These are phyloP conservation scores for Rhopalosiphum maidis DNA, from an alignment of 1,140 invertebrate genomes.

Conservation along the genomic window DNA sequence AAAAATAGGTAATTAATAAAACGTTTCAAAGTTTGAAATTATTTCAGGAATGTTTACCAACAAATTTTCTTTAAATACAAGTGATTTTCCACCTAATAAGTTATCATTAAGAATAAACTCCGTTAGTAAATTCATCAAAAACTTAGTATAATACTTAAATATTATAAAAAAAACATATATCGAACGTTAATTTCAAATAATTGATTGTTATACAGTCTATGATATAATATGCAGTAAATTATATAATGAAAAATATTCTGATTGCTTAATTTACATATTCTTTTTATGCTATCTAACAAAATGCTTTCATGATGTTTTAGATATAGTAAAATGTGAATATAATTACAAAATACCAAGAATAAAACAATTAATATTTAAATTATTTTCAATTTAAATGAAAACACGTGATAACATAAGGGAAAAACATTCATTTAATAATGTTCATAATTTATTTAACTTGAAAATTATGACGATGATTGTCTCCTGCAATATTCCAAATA, in stretches of 20 bases:
- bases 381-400: not conserved
- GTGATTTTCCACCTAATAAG: not conserved
- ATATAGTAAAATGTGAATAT: not conserved
- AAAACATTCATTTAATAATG: not conserved
- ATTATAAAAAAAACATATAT: not conserved
- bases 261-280: not conserved
- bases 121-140: too few species aligned
- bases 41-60: too few species aligned
- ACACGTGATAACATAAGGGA: not conserved
- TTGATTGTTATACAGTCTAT: not conserved
- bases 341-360: not conserved
- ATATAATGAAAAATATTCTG: not conserved
- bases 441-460: not conserved
- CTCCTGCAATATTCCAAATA: not conserved
- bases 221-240: not conserved
- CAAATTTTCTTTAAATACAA: too few species aligned
- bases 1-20: too few species aligned
- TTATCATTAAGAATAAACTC: not conserved
- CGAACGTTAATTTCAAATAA: not conserved
- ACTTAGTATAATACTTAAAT: too few species aligned
- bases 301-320: not conserved
- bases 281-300: not conserved
- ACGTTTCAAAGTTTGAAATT: too few species aligned
- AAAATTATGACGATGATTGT: not conserved
- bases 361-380: conserved; percentile 2